These are phyloP conservation scores for Dichetophora obliterata DNA, from an alignment of 2,888 invertebrate genomes.

Conservation along the genomic window DNA sequence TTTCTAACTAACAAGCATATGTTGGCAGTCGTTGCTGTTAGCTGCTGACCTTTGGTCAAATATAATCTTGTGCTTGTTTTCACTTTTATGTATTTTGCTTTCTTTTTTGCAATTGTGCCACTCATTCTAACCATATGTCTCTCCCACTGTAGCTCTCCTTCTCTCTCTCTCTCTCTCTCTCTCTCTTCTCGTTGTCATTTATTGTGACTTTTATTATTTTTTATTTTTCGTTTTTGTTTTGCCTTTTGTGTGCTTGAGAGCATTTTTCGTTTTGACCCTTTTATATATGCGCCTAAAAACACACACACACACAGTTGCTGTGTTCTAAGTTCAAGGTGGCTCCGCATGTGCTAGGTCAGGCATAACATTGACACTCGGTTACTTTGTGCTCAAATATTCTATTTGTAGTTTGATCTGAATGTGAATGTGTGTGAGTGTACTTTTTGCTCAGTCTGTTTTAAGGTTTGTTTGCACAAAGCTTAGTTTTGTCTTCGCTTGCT, in stretches of 20 bases:
- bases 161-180: background rate
- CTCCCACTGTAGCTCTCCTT: background rate
- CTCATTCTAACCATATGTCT: too few species aligned
- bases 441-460: background rate
- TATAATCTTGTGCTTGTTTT: constrained; percentile 11
- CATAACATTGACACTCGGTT: constrained; percentile 15
- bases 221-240: background rate
- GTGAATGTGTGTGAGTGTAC: background rate
- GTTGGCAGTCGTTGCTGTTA: background rate
- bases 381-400: constrained; percentile 1
- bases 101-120: too few species aligned
- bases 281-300: background rate
- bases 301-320: background rate
- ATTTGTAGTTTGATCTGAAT: background rate
- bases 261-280: too few species aligned
- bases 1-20: too few species aligned
- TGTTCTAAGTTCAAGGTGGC: constrained; percentile 11
- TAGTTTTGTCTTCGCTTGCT: background rate
- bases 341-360: background rate
- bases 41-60: constrained; percentile 14
- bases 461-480: constrained; percentile 5
- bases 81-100: background rate
- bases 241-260: background rate
- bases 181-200: background rate
- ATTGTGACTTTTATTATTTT: too few species aligned